These are phyloP conservation scores for Eubasilissa regina DNA, from an alignment of 1,140 invertebrate genomes.

Conservation along the genomic window DNA sequence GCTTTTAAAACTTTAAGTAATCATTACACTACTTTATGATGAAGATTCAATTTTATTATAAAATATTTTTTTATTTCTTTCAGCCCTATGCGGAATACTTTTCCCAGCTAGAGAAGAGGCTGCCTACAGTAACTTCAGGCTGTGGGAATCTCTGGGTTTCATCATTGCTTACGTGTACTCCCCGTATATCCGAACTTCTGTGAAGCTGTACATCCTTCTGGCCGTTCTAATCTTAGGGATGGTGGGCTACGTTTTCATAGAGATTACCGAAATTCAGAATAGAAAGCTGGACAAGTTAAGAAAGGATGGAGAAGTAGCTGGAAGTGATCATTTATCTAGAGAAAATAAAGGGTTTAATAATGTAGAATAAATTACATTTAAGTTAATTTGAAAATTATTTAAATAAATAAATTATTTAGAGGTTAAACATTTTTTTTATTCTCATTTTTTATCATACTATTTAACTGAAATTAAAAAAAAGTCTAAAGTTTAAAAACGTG, in stretches of 20 bases:
- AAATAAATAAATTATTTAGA: too few species aligned
- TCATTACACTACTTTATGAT: not conserved
- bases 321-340: not conserved
- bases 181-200: conserved; percentile 82
- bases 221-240: conserved; percentile 82
- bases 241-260: conserved; percentile 73
- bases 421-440: too few species aligned
- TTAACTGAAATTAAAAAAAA: too few species aligned
- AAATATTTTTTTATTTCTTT: conserved; percentile 60
- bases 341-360: conserved; percentile 50
- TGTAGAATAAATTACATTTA: conserved; percentile 37
- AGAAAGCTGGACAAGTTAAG: conserved; percentile 9
- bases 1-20: not conserved
- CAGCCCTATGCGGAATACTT: conserved; percentile 89
- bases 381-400: too few species aligned
- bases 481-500: too few species aligned
- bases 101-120: conserved; percentile 91
- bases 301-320: not conserved
- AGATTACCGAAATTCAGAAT: conserved; percentile 40
- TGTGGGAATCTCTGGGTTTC: conserved; percentile 93
- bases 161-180: conserved; percentile 88
- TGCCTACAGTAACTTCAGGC: conserved; percentile 92
- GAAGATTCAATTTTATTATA: too few species aligned
- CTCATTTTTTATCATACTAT: too few species aligned
- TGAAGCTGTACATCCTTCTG: conserved; percentile 85